Percentiles rank a stretch among this genome's conserved stretches.
These are phyloP conservation scores for Dinomys branickii DNA, from an alignment of 2,113 vertebrate species.

Conservation along the genomic window DNA sequence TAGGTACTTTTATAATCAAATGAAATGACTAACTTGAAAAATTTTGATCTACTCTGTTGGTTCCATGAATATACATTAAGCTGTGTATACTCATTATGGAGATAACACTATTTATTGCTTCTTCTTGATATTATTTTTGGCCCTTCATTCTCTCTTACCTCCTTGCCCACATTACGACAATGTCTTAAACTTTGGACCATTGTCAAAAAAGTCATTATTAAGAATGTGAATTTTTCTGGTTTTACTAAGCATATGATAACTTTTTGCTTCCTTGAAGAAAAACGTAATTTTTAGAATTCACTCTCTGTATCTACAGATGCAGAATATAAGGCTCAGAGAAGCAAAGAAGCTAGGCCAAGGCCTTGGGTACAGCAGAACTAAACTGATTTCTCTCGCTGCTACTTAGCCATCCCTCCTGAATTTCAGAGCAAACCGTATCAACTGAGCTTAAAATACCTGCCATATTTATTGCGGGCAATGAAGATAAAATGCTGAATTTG, in stretches of 20 bases:
- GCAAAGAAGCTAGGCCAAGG: background rate
- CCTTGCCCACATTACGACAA: conserved; percentile 18
- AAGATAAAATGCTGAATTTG: conserved; percentile 37
- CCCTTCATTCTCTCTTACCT: background rate
- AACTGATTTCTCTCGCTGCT: background rate
- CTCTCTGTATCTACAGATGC: background rate
- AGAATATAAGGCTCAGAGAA: background rate
- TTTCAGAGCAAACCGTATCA: conserved; percentile 34
- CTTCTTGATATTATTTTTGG: background rate
- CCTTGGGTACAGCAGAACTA: background rate
- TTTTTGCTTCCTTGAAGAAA: conserved; percentile 11
- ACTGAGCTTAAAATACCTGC: background rate
- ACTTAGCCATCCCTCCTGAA: background rate
- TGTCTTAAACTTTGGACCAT: background rate
- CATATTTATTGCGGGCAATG: conserved; percentile 22
- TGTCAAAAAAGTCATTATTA: background rate
- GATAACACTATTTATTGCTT: background rate
- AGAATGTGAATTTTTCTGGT: background rate
- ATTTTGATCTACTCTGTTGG: background rate
- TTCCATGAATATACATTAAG: background rate
- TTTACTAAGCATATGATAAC: background rate
- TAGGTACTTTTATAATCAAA: conserved; percentile 1
- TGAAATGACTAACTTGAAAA: background rate
- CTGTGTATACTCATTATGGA: background rate
- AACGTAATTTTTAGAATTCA: background rate